Conservation (phyloP, 1,140 invertebrate species). For the Psilanteris sp. region DNA sequence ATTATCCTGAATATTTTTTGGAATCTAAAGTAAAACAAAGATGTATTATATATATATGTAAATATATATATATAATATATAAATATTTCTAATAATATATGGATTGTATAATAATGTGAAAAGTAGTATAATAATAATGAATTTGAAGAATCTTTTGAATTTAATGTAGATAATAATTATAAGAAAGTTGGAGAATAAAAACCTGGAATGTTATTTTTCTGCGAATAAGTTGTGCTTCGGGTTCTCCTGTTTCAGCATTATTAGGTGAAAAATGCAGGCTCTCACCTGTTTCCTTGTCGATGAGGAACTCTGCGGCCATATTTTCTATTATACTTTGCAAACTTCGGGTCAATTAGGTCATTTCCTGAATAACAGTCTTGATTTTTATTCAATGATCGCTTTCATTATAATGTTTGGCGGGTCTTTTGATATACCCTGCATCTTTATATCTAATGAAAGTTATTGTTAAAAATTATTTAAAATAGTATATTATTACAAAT, state of each 20-base stretch:
- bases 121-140: not conserved
- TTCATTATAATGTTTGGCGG: slow-evolving; percentile 21
- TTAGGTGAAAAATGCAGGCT: slow-evolving; percentile 60
- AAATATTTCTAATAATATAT: no score
- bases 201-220: slow-evolving; percentile 72
- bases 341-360: slow-evolving; percentile 41
- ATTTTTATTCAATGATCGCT: slow-evolving; percentile 3
- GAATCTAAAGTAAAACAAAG: slow-evolving; percentile 65
- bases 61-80: no score
- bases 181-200: slow-evolving; percentile 1
- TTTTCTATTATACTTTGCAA: slow-evolving; percentile 33
- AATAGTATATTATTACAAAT: no score
- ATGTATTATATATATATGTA: no score
- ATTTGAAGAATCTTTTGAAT: no score
- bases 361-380: slow-evolving; percentile 7
- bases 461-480: no score
- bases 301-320: slow-evolving; percentile 62
- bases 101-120: no score
- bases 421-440: not conserved
- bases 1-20: slow-evolving; percentile 69
- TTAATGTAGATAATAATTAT: no score
- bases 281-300: slow-evolving; percentile 74
- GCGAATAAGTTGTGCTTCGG: slow-evolving; percentile 62
- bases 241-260: slow-evolving; percentile 74
- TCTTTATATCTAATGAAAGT: not conserved